Evolutionary conservation across 2,888 invertebrate species (phyloP).

Genomic region (Drosophila parthenogenetica): DNA sequence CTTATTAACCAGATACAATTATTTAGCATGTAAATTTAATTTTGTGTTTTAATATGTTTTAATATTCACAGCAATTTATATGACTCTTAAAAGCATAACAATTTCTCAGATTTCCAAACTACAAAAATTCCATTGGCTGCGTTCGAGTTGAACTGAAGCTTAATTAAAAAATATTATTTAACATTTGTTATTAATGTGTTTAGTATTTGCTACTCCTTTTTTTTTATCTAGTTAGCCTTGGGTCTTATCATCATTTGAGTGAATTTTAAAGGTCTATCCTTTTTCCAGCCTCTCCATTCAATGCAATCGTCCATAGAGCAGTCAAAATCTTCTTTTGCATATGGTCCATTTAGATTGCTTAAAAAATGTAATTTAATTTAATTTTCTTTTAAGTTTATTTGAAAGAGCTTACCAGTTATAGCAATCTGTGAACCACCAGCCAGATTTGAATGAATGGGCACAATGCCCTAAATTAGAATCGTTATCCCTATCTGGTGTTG

Average conservation of each 20-base stretch:
- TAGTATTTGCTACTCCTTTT: too few species aligned
- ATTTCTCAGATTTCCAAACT: too few species aligned
- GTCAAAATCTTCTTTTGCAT: constrained; percentile 54
- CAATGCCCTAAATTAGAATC: constrained; percentile 86
- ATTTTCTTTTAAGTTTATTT: not conserved
- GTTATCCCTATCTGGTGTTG: constrained; percentile 88
- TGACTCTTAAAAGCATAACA: too few species aligned
- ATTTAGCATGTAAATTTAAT: too few species aligned
- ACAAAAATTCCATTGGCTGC: too few species aligned
- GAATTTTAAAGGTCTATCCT: constrained; percentile 86
- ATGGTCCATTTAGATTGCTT: constrained; percentile 89
- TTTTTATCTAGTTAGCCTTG: not conserved
- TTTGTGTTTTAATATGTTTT: too few species aligned
- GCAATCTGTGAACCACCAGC: constrained; percentile 90
- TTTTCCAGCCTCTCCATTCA: constrained; percentile 88
- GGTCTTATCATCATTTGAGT: constrained; percentile 87
- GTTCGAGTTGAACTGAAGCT: too few species aligned
- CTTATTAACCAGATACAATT: too few species aligned
- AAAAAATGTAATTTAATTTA: not conserved
- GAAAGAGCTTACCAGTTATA: constrained; percentile 86
- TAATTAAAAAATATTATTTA: too few species aligned
- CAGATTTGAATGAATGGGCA: constrained; percentile 88
- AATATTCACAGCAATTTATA: too few species aligned
- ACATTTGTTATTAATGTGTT: too few species aligned
- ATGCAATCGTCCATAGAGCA: constrained; percentile 64